These are phyloP conservation scores for Calidris pygmaea DNA, from an alignment of 2,113 vertebrate genomes.

Conservation along the genomic window DNA sequence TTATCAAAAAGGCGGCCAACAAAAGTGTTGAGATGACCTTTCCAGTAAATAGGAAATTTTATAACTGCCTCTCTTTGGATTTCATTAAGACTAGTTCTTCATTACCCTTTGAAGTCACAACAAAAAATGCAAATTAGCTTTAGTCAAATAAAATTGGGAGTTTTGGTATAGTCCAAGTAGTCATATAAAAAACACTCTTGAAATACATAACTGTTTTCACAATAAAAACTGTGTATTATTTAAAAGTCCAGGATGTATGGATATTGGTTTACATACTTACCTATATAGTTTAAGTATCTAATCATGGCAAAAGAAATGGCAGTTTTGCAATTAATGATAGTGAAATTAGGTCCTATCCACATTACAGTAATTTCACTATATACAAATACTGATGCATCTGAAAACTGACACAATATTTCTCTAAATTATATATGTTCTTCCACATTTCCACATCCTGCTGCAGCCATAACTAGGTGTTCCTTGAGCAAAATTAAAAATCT, in stretches of 20 bases:
- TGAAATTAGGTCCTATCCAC: background rate
- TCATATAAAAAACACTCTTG: fast-evolving
- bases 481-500: background rate
- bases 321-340: background rate
- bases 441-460: background rate
- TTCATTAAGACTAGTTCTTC: background rate
- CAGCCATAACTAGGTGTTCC: background rate
- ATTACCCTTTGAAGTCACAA: background rate
- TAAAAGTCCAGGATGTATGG: background rate
- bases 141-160: background rate
- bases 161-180: background rate
- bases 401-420: background rate
- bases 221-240: background rate
- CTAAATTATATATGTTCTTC: background rate
- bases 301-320: background rate
- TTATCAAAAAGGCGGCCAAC: background rate
- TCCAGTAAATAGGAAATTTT: background rate
- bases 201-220: background rate
- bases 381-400: background rate
- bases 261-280: background rate
- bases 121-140: background rate
- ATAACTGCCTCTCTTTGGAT: background rate
- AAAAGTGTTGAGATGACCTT: background rate
- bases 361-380: background rate
- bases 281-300: background rate